Conservation (phyloP, 1,140 invertebrate genomes). For the Scaptomyza montana region DNA sequence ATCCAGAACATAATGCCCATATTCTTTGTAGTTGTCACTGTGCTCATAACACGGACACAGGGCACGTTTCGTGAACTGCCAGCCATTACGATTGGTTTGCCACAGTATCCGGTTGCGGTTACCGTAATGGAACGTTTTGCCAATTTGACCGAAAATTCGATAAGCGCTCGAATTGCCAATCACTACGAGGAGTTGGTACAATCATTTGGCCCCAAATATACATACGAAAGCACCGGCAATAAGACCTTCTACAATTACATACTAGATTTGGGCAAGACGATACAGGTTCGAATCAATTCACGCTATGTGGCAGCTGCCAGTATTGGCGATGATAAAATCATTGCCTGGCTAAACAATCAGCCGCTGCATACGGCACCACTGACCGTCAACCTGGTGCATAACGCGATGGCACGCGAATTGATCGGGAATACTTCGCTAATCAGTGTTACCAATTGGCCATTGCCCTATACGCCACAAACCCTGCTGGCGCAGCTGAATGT, state of each 20-base stretch:
- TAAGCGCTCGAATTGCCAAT: conserved; percentile 6
- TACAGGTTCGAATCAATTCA: conserved; percentile 64
- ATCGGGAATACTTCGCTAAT: conserved; percentile 82
- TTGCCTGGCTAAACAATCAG: conserved; percentile 87
- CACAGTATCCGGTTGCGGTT: conserved; percentile 57
- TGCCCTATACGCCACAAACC: conserved; percentile 85
- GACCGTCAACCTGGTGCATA: conserved; percentile 86
- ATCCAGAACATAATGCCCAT: conserved; percentile 86
- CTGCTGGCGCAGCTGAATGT: conserved; percentile 82
- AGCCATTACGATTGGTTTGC: conserved; percentile 55
- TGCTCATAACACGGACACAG: conserved; percentile 83
- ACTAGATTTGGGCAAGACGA: conserved; percentile 47
- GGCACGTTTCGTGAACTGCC: conserved; percentile 43
- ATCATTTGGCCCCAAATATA: conserved; percentile 51
- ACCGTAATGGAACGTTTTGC: conserved; percentile 57
- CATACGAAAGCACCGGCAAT: conserved; percentile 10
- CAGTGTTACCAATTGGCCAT: conserved; percentile 87
- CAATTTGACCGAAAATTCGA: not conserved
- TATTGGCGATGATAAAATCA: conserved; percentile 81
- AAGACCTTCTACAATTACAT: conserved; percentile 49
- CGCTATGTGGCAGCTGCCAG: conserved; percentile 80
- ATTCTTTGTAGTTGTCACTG: conserved; percentile 86
- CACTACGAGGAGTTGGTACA: conserved; percentile 50
- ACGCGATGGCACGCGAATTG: conserved; percentile 85
- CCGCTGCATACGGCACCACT: conserved; percentile 89